These are phyloP conservation scores for Mayetiola destructor DNA, from an alignment of 2,888 invertebrate genomes.

Conservation along the genomic window DNA sequence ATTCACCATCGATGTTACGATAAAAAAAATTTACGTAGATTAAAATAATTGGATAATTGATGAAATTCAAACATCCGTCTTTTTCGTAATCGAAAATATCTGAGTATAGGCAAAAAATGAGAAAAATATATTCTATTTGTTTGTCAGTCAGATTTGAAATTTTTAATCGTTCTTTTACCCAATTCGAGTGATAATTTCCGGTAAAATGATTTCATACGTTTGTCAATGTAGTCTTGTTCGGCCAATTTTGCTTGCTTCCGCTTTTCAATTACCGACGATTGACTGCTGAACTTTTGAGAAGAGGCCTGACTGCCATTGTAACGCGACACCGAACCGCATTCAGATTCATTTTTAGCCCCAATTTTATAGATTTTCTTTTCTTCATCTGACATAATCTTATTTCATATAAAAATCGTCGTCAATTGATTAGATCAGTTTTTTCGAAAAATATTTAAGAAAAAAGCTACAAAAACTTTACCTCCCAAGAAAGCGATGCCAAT, in stretches of 20 bases:
- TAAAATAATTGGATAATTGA: neutral
- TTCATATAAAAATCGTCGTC: neutral
- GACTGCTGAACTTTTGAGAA: neutral
- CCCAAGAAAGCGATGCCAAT: neutral
- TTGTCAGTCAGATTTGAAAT: neutral
- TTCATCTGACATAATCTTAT: neutral
- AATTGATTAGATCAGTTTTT: neutral
- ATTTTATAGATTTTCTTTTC: neutral
- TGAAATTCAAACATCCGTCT: neutral
- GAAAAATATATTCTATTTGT: neutral
- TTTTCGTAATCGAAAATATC: neutral
- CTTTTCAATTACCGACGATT: neutral
- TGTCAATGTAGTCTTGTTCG: neutral
- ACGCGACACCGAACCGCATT: neutral
- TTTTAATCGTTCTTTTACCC: neutral
- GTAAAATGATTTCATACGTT: neutral
- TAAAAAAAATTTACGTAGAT: slow-evolving; percentile 2
- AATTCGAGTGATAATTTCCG: neutral
- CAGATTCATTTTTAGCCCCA: neutral
- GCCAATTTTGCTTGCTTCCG: neutral
- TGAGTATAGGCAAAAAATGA: neutral
- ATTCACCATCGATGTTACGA: neutral
- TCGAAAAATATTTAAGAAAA: neutral
- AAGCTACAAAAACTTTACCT: neutral
- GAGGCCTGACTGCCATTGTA: neutral